Percentiles rank a stretch among this genome's conserved stretches.
These are phyloP conservation scores for Passer domesticus DNA, from an alignment of 2,113 vertebrate species.

Conservation along the genomic window DNA sequence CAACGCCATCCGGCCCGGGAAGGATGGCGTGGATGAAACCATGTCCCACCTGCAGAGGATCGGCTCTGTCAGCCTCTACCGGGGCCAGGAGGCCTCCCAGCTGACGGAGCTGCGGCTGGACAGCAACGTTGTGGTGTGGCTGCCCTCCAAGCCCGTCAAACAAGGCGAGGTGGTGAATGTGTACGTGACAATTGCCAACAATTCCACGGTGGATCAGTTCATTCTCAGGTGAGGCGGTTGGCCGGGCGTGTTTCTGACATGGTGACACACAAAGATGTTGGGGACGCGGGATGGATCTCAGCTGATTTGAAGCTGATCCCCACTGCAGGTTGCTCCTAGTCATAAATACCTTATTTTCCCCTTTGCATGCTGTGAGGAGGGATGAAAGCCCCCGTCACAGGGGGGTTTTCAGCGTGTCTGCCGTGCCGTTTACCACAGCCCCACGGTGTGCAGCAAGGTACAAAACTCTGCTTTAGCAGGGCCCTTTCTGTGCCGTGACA, in stretches of 20 bases:
- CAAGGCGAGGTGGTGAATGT: slow-evolving; percentile 87
- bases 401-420: background rate
- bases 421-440: background rate
- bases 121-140: slow-evolving; percentile 81
- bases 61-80: slow-evolving; percentile 81
- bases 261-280: background rate
- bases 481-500: background rate
- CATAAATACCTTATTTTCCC: background rate
- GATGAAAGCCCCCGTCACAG: background rate
- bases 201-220: slow-evolving; percentile 88
- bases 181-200: slow-evolving; percentile 79
- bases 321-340: background rate
- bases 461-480: background rate
- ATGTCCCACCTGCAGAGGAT: slow-evolving; percentile 82
- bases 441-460: background rate
- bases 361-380: background rate
- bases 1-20: slow-evolving; percentile 82
- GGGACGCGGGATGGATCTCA: background rate
- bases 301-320: background rate
- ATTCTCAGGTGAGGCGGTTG: slow-evolving; percentile 82
- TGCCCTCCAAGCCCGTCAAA: slow-evolving; percentile 84
- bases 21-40: slow-evolving; percentile 77
- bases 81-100: slow-evolving; percentile 73
- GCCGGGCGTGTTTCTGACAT: background rate
- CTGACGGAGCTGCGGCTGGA: slow-evolving; percentile 85